These are phyloP conservation scores for Ranitomeya variabilis DNA, from an alignment of 2,113 vertebrate genomes.

Conservation along the genomic window DNA sequence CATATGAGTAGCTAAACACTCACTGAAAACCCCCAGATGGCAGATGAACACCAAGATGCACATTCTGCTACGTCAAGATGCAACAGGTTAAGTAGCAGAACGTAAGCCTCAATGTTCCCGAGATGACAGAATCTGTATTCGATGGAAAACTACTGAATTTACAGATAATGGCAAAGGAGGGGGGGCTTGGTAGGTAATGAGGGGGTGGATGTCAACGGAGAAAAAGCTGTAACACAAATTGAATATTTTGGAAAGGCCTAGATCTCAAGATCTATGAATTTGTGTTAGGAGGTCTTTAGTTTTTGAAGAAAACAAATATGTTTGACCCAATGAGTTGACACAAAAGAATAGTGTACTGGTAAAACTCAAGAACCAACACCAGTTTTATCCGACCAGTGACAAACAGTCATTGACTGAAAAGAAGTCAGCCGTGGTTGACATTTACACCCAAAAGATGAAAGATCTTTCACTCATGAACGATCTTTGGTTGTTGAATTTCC, in stretches of 20 bases:
- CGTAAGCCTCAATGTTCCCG: background rate
- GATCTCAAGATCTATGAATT: no score
- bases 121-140: background rate
- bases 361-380: no score
- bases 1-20: background rate
- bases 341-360: no score
- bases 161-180: background rate
- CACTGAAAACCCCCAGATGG: constrained; percentile 7
- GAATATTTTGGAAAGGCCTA: background rate
- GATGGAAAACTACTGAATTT: background rate
- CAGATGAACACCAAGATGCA: background rate
- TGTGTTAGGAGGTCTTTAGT: no score
- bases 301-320: no score
- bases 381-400: no score
- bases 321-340: no score
- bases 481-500: no score
- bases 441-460: no score
- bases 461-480: no score
- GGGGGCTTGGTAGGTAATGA: background rate
- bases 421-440: no score
- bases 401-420: no score
- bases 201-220: background rate
- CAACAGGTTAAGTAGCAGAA: background rate
- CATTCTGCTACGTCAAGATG: constrained; percentile 13
- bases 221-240: background rate